Evolutionary conservation across 2,113 vertebrate species (phyloP).

Genomic region (Solea solea): DNA sequence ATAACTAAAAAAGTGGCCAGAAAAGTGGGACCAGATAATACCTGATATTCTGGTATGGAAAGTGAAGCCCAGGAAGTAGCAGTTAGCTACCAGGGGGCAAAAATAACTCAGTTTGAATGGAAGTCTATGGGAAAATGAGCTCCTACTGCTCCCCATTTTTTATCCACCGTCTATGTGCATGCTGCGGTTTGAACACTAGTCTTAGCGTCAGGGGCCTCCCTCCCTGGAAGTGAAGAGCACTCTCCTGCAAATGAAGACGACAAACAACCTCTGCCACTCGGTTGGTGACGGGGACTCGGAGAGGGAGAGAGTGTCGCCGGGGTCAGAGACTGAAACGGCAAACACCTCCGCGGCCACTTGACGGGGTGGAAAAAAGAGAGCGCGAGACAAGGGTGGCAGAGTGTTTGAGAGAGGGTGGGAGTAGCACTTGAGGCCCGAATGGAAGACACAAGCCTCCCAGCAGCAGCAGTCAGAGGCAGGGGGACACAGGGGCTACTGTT

Average conservation of each 20-base stretch:
- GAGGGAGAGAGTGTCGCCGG: slow-evolving; percentile 44
- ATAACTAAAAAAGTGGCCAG: no score
- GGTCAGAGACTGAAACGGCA: slow-evolving; percentile 67
- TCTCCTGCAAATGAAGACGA: slow-evolving; percentile 60
- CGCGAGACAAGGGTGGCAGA: slow-evolving; percentile 55
- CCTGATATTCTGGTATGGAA: no score
- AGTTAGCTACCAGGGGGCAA: no score
- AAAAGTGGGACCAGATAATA: no score
- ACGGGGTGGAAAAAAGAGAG: slow-evolving; percentile 67
- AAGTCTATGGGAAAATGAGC: no score
- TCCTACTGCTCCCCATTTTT: no score
- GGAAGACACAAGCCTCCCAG: slow-evolving; percentile 79
- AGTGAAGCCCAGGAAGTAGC: no score
- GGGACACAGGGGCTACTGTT: slow-evolving; percentile 93
- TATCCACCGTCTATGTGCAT: no score
- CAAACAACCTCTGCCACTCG: slow-evolving; percentile 63
- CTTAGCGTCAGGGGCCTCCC: no score
- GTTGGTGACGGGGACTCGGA: slow-evolving; percentile 35
- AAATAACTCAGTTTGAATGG: no score
- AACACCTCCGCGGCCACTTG: slow-evolving; percentile 79
- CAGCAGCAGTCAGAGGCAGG: slow-evolving; percentile 76
- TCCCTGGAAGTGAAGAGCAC: slow-evolving; percentile 32
- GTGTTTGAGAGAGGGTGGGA: slow-evolving; percentile 75
- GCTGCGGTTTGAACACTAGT: no score
- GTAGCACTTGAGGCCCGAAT: slow-evolving; percentile 81